Base-by-base conservation (phyloP, 2,113 vertebrate species). In the Maylandia zebra region DNA sequence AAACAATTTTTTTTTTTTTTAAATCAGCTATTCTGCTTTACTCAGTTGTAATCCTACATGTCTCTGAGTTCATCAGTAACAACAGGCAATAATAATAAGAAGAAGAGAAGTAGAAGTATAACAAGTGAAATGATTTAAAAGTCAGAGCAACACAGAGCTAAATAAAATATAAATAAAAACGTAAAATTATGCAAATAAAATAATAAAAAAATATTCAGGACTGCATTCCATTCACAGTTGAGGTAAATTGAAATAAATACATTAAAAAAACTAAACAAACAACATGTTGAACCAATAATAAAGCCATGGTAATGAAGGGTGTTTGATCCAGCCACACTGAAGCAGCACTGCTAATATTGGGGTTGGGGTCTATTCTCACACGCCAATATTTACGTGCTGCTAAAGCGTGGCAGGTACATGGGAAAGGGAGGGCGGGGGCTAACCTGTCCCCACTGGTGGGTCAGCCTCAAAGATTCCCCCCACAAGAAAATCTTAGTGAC, bases 331-430 rank as follows among this genome's bases (percentile, higher is more conserved):
- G 96, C 96, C 97, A 98, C 98, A 95, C 97, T 99, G 97, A 97
- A 99, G 98, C 99, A 99, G 99, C 98, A 99, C 98, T 98, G 97
- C 95, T 90, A 99, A 99, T 98, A 99, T 98, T 99, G 98, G 98
- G 97, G 98, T 98, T 97, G 96, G 96, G 96, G 93, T 95, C 90
- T 96, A 95, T 95, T 96, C 87, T 95, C 98, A 97, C 97, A 98
- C 98, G 87, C 98, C 98, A 99, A 99, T 99, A 99, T 99, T 99
- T 99, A 99, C 98, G 98, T 99, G 99, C 99, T 99, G 99, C 99
- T 99, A 99, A 95, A 98, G 98, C 95, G 98, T 97, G 95, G 97
- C 97, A 96, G 97, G 97, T 95, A 97, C 55, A 95, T 90, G 76
- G 66, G 76, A 82, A 59, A 82, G 30, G 80, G 79, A 85, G 55